These are phyloP conservation scores for Cataglyphis cursor DNA, from an alignment of 2,888 invertebrate genomes.

Conservation along the genomic window DNA sequence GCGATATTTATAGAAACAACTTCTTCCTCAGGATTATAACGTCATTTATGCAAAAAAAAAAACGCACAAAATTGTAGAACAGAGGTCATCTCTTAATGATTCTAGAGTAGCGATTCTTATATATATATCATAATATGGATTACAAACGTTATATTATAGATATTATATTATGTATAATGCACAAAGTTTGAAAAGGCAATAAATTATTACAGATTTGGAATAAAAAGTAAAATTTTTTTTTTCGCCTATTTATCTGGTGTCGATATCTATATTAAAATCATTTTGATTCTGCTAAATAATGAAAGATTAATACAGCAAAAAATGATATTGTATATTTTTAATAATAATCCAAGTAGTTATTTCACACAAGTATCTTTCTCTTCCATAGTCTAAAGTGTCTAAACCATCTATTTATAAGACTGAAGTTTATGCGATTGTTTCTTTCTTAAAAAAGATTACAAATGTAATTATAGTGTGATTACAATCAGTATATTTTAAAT, in stretches of 20 bases:
- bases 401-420: constrained; percentile 16
- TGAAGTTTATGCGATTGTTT: not conserved
- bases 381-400: not conserved
- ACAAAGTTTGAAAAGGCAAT: not conserved
- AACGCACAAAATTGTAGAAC: constrained; percentile 64
- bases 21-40: constrained; percentile 34
- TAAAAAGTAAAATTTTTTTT: not conserved
- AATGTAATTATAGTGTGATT: not conserved
- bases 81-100: not conserved
- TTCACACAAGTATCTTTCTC: not conserved
- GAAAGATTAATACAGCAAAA: not conserved
- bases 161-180: not conserved
- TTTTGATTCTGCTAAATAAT: not conserved
- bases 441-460: not conserved
- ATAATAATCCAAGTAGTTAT: not conserved
- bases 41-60: constrained; percentile 4
- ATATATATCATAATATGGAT: not conserved
- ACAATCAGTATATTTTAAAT: not conserved
- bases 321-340: not conserved
- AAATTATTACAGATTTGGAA: not conserved
- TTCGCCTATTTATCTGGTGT: not conserved
- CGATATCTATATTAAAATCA: not conserved
- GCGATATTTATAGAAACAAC: constrained; percentile 48
- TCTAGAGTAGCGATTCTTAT: constrained; percentile 7
- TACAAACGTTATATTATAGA: not conserved